These are phyloP conservation scores for Meliscaeva auricollis DNA, from an alignment of 2,888 invertebrate species.

Conservation along the genomic window DNA sequence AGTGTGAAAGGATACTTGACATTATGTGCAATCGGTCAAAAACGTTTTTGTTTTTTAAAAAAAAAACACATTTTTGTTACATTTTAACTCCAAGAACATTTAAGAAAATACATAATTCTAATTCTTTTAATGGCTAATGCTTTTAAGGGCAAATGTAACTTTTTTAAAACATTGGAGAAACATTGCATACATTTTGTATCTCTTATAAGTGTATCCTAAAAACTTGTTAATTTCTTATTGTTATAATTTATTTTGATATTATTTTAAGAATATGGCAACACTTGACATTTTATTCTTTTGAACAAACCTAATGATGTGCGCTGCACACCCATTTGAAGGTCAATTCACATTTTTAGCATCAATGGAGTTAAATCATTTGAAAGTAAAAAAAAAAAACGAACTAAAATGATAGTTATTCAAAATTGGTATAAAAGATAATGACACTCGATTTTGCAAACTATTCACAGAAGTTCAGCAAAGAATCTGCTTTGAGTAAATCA, in stretches of 20 bases:
- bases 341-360: slow-evolving; percentile 54
- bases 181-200: too few species aligned
- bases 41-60: too few species aligned
- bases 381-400: neutral
- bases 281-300: slow-evolving; percentile 16
- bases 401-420: slow-evolving; percentile 8
- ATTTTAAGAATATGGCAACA: slow-evolving; percentile 17
- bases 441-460: slow-evolving; percentile 26
- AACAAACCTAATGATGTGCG: slow-evolving; percentile 61
- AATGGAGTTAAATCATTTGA: slow-evolving; percentile 10
- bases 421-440: slow-evolving; percentile 38
- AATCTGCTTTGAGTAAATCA: slow-evolving; percentile 59
- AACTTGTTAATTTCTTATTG: too few species aligned
- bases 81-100: neutral
- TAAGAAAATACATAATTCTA: too few species aligned
- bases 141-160: too few species aligned
- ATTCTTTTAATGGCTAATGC: too few species aligned
- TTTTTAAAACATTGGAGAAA: too few species aligned
- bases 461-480: slow-evolving; percentile 26
- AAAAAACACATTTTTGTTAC: too few species aligned
- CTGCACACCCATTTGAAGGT: slow-evolving; percentile 59
- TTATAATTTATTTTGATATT: too few species aligned
- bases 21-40: too few species aligned
- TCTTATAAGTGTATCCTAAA: too few species aligned
- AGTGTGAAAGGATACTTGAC: too few species aligned